Evolutionary conservation across 1,140 invertebrate species (phyloP).

Genomic region (Proales similis): DNA sequence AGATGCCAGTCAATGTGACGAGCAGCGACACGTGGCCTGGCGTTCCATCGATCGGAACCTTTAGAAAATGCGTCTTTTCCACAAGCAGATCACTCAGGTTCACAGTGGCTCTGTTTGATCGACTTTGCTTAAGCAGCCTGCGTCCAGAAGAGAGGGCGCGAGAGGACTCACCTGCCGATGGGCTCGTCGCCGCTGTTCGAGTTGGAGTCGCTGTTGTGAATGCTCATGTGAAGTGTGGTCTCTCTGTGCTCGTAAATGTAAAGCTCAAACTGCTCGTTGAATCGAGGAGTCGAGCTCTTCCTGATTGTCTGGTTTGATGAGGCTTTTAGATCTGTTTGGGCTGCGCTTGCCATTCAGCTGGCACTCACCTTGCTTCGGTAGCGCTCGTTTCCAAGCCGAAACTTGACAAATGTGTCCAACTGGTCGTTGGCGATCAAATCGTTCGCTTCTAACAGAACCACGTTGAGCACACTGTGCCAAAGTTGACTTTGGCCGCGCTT

Average conservation of each 20-base stretch:
- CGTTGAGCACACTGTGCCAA: constrained; percentile 89
- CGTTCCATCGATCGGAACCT: constrained; percentile 62
- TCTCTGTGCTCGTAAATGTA: constrained; percentile 83
- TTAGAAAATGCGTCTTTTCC: constrained; percentile 79
- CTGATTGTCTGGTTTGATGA: constrained; percentile 23
- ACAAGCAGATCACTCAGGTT: constrained; percentile 71
- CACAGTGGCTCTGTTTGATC: constrained; percentile 52
- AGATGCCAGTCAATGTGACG: constrained; percentile 76
- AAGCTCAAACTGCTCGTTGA: constrained; percentile 94
- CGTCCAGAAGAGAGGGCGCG: too few species aligned
- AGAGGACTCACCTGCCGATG: too few species aligned
- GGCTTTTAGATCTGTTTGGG: neutral
- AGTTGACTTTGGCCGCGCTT: constrained; percentile 75
- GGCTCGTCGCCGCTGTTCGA: constrained; percentile 74
- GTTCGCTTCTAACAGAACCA: constrained; percentile 86
- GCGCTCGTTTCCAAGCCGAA: constrained; percentile 92
- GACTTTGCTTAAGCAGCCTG: too few species aligned
- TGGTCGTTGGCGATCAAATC: constrained; percentile 76
- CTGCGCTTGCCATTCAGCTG: neutral
- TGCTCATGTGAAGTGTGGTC: constrained; percentile 76
- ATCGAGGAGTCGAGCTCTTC: constrained; percentile 60
- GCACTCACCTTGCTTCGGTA: constrained; percentile 83
- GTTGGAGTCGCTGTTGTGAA: constrained; percentile 75
- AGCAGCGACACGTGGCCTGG: constrained; percentile 74
- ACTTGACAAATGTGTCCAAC: constrained; percentile 91